phyloP scores from a whole-genome alignment of 2,888 invertebrate species.

The Dryomyza anilis region DNA sequence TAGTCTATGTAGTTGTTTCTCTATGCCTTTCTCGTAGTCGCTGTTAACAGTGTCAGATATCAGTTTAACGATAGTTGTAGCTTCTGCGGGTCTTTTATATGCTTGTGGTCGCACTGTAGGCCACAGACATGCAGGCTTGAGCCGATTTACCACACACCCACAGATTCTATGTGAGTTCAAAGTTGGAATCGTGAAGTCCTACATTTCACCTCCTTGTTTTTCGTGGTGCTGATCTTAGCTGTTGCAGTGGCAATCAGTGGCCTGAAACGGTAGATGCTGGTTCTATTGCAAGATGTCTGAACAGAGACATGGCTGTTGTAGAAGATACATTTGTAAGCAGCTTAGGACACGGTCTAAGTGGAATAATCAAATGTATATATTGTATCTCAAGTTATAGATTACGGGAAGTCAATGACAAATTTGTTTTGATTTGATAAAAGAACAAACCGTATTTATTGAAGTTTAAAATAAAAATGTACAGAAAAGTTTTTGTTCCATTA shows the following conservation, averaged over 20 bases:
- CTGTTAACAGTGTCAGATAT: slow-evolving; percentile 22
- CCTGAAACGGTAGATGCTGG: not conserved
- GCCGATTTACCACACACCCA: not conserved
- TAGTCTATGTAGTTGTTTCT: no score
- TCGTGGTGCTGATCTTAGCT: slow-evolving; percentile 2
- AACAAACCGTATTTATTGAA: no score
- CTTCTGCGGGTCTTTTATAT: slow-evolving; percentile 5
- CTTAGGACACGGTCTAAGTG: no score
- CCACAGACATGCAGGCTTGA: not conserved
- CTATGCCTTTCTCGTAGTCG: not conserved
- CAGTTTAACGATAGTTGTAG: slow-evolving; percentile 13
- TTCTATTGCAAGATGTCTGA: not conserved
- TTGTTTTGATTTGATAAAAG: no score
- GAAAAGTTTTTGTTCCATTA: no score
- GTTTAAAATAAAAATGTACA: no score
- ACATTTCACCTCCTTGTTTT: slow-evolving; percentile 13
- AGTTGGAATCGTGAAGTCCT: slow-evolving; percentile 20
- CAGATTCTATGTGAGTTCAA: not conserved
- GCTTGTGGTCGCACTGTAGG: not conserved
- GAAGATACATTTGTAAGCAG: no score
- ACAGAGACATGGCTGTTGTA: no score
- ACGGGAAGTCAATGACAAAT: no score
- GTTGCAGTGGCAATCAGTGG: slow-evolving; percentile 24
- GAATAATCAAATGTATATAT: no score
- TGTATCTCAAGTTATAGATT: no score